These are phyloP conservation scores for Anthonomus grandis DNA, from an alignment of 1,140 invertebrate genomes.

Conservation along the genomic window DNA sequence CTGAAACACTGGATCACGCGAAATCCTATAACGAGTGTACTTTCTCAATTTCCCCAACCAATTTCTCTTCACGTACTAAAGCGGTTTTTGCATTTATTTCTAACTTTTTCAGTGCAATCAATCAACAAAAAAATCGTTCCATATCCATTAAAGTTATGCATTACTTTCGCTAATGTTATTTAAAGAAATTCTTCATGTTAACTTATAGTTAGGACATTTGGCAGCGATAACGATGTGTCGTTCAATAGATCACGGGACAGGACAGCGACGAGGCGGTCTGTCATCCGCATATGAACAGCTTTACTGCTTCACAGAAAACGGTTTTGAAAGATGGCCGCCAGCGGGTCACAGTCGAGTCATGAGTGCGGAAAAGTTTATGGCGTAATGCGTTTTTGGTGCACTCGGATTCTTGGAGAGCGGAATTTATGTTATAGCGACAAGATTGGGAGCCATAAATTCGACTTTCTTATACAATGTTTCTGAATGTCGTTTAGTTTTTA, in stretches of 20 bases:
- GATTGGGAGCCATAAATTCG: conserved; percentile 11
- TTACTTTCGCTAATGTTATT: conserved; percentile 4
- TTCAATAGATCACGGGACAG: conserved; percentile 31
- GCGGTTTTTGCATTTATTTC: not conserved
- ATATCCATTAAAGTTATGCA: not conserved
- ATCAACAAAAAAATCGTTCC: not conserved
- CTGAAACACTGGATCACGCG: conserved; percentile 26
- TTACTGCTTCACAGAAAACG: conserved; percentile 29
- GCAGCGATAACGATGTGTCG: conserved; percentile 20
- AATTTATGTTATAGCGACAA: conserved; percentile 15
- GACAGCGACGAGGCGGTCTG: conserved; percentile 19
- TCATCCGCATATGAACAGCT: conserved; percentile 31
- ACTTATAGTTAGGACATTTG: too few relatives aligned
- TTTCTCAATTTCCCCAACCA: conserved; percentile 16
- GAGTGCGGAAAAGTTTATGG: conserved; percentile 28
- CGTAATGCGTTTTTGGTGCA: conserved; percentile 28
- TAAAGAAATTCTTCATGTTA: conserved; percentile 18
- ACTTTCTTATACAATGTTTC: too few relatives aligned
- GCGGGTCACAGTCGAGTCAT: conserved; percentile 20
- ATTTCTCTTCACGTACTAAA: conserved; percentile 21
- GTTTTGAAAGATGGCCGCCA: conserved; percentile 28
- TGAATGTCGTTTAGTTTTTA: too few relatives aligned
- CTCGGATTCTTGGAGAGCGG: conserved; percentile 7
- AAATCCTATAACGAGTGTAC: conserved; percentile 26
- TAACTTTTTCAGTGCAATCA: not conserved